Evolutionary conservation across 2,113 vertebrate genomes (phyloP).

Genomic region (Plotosus lineatus): DNA sequence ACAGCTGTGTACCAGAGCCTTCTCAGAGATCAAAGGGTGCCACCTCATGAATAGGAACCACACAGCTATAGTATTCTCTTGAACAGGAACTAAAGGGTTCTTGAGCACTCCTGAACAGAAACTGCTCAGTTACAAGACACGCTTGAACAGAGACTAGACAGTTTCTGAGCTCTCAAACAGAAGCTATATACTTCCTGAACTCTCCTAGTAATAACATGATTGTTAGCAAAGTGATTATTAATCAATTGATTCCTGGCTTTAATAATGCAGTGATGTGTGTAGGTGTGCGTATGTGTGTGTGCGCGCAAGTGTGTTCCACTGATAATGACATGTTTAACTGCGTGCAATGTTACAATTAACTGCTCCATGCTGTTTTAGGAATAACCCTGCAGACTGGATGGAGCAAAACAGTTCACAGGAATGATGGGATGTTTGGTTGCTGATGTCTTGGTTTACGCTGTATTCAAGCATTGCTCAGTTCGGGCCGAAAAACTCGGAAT

Average conservation of each 20-base stretch:
- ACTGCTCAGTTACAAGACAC: neutral
- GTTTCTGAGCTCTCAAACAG: neutral
- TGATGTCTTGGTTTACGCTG: constrained; percentile 23
- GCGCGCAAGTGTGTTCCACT: neutral
- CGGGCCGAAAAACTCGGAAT: constrained; percentile 7
- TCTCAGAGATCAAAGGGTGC: neutral
- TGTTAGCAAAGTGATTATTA: neutral
- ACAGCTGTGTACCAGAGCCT: constrained; percentile 9
- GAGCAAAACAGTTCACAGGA: neutral
- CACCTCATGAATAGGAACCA: too few relatives aligned
- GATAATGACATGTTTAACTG: neutral
- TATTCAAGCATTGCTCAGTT: constrained; percentile 7
- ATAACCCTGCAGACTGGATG: neutral
- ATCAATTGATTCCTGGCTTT: neutral
- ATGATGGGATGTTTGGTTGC: constrained; percentile 30
- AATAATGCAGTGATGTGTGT: neutral
- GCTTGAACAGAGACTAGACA: neutral
- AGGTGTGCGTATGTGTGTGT: neutral
- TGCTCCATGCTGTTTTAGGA: neutral
- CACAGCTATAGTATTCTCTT: too few relatives aligned
- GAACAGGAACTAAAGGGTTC: too few relatives aligned
- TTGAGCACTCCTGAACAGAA: neutral
- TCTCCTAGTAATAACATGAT: neutral
- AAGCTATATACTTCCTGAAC: neutral
- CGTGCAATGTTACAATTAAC: neutral